Percentiles rank a stretch among this genome's conserved stretches.
These are phyloP conservation scores for Anthopleura xanthogrammica DNA, from an alignment of 92 coral and sea anemone species.

Conservation along the genomic window DNA sequence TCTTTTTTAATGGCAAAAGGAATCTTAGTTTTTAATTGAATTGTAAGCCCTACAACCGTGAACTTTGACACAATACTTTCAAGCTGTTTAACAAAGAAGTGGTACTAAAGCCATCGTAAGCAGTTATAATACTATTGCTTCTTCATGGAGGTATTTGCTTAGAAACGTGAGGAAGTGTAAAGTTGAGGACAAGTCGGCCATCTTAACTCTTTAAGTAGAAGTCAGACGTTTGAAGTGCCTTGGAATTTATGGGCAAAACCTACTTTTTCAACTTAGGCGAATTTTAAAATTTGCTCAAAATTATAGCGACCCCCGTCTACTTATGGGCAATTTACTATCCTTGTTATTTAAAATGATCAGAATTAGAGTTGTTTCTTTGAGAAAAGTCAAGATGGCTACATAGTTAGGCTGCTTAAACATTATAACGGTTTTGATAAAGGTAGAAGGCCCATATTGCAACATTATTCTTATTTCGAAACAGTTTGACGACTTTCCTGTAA, in stretches of 20 bases:
- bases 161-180: neutral
- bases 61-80: neutral
- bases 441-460: too few relatives aligned
- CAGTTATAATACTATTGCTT: neutral
- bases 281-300: too few relatives aligned
- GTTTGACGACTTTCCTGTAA: too few relatives aligned
- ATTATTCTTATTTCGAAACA: too few relatives aligned
- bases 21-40: neutral
- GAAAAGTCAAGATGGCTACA: too few relatives aligned
- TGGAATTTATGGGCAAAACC: neutral
- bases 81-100: neutral
- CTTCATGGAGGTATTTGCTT: neutral
- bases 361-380: too few relatives aligned
- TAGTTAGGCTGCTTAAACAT: too few relatives aligned
- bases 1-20: neutral
- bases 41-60: neutral
- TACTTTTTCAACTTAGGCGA: neutral
- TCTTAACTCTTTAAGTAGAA: neutral
- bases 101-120: neutral
- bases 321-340: too few relatives aligned
- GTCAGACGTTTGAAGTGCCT: neutral
- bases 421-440: too few relatives aligned
- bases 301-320: too few relatives aligned
- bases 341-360: too few relatives aligned
- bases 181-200: neutral